phyloP scores from a whole-genome alignment of 2,797 vertebrate genomes.

The Perodicticus potto region DNA sequence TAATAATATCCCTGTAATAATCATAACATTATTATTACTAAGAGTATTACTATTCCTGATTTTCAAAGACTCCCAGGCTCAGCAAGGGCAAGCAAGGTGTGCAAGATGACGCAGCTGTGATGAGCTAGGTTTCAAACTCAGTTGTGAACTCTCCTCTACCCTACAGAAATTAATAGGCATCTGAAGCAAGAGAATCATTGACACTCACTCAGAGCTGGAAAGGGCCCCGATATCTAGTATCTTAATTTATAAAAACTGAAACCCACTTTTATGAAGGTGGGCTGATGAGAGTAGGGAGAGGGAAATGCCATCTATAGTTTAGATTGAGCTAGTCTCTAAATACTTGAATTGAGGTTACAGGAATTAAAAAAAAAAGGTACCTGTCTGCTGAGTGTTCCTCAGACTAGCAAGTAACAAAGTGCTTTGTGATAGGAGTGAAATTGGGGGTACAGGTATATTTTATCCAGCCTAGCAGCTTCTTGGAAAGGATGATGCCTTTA shows the following conservation, averaged over 20 bases:
- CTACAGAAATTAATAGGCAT: neutral
- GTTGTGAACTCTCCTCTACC: neutral
- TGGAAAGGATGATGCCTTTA: neutral
- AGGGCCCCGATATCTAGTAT: neutral
- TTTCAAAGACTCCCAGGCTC: neutral
- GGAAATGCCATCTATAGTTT: neutral
- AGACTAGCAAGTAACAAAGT: neutral
- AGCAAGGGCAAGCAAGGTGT: constrained; percentile 9
- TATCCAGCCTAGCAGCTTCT: neutral
- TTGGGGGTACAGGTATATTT: too few relatives aligned
- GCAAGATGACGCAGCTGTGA: neutral
- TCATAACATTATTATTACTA: too few relatives aligned
- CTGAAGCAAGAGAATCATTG: neutral
- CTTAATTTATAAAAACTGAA: constrained; percentile 43
- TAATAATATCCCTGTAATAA: too few relatives aligned
- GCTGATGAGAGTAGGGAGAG: neutral
- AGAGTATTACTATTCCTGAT: neutral
- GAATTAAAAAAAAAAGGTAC: constrained; percentile 5
- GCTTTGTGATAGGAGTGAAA: neutral
- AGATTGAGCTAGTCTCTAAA: constrained; percentile 14
- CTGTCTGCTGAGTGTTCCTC: neutral
- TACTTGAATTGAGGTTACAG: neutral
- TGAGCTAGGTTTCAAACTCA: neutral
- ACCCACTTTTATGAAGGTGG: neutral
- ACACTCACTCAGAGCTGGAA: neutral